Evolutionary conservation across 1,140 invertebrate genomes (phyloP).

Genomic region (Calosoma granatense): DNA sequence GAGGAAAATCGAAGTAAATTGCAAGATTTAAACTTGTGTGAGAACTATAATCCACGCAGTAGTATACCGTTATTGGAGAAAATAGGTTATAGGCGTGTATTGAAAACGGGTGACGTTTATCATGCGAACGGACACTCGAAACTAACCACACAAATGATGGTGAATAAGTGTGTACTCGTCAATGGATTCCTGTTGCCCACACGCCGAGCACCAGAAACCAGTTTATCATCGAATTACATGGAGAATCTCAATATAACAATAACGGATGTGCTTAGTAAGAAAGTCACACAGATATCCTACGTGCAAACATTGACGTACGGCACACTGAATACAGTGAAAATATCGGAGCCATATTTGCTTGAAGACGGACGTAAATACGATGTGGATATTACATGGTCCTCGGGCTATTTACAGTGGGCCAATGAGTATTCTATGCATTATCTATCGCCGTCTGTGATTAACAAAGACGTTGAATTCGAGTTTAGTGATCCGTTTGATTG

Average conservation of each 20-base stretch:
- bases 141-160: slow-evolving; percentile 35
- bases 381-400: neutral
- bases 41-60: neutral
- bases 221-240: neutral
- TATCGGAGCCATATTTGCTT: neutral
- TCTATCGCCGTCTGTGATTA: neutral
- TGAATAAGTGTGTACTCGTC: slow-evolving; percentile 29
- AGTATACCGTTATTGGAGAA: neutral
- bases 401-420: neutral
- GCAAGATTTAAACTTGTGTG: slow-evolving; percentile 11
- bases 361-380: neutral
- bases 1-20: slow-evolving; percentile 11
- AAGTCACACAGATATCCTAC: neutral
- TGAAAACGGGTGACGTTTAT: neutral
- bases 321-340: neutral
- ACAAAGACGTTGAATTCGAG: neutral
- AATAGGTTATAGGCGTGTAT: neutral
- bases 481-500: slow-evolving; percentile 2
- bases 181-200: slow-evolving; percentile 36
- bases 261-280: neutral
- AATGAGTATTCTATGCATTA: neutral
- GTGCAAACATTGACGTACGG: neutral
- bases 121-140: slow-evolving; percentile 22
- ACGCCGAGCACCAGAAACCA: slow-evolving; percentile 28
- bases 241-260: neutral